Base-by-base conservation (phyloP, 2,797 vertebrate genomes). In the Poecilia gillii region DNA sequence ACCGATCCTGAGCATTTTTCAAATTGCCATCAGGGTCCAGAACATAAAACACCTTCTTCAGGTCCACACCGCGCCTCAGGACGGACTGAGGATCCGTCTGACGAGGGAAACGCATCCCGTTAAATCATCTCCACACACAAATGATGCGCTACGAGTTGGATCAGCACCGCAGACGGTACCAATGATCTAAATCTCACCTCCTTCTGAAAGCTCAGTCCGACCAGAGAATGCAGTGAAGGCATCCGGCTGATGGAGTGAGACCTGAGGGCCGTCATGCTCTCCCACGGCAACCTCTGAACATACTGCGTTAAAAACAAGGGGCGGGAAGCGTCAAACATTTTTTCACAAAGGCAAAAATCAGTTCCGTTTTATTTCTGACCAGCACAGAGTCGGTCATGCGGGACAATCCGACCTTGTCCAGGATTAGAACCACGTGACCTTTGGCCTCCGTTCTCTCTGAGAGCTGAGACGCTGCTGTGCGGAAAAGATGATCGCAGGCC, bases 261-360 rank as follows among this genome's bases (percentile, higher is more conserved):
- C 41, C 80, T 93, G 74, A 99, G 91, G 80, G 93, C 88, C 3
- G 94, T 91, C 25, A 97, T 96, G 92, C 94, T 98, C 91, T 99
- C 98, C 98, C 98, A 99, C 0, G 98, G 98, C 84, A 99, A 94
- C 92, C 96, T 97, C 88, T 99, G 98, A 53, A 99, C 95, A 75
- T 97, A 95, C 98, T 99, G 90, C 31, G 81, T 53, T 74, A 66
- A 72, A 6, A 73, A 6, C 23, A 71, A 3, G 66, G 53, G 23
- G 5, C 18, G n/a, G 49, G 74, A 8, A 76, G 33, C 14, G 28
- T 5, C 23, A 76, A 43, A 79, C 46, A 73, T 41, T 72, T 68
- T 33, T 18, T 16, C 39, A 6, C 7, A 39, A 1, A 53, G 25
- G 39, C 47, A 31, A 25, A 9, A 59, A 62, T 25, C 20, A 41